phyloP scores from a whole-genome alignment of 2,797 vertebrate genomes.

The Limnodromus scolopaceus region DNA sequence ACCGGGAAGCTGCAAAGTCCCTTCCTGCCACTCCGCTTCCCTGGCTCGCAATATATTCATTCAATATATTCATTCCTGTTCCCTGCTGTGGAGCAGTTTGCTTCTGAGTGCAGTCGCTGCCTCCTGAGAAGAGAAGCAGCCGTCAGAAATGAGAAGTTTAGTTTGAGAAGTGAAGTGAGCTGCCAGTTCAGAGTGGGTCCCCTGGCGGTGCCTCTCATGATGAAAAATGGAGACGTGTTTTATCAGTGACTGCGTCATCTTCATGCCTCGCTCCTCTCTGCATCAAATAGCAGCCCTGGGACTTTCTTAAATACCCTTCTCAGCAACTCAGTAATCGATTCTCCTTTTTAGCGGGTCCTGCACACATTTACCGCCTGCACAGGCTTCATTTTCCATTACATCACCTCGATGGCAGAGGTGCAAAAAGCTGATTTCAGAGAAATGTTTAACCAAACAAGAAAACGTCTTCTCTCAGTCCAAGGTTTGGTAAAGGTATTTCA shows the following conservation, averaged over 20 bases:
- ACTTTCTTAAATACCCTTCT: not conserved
- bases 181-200: not conserved
- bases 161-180: not conserved
- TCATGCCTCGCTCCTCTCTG: not conserved
- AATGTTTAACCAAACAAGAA: not conserved
- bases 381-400: not conserved
- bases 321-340: fast-evolving
- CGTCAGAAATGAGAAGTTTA: not conserved
- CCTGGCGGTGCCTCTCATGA: not conserved
- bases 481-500: not conserved
- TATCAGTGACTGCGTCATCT: not conserved
- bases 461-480: not conserved
- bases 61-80: not conserved
- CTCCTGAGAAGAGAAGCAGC: not conserved
- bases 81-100: not conserved
- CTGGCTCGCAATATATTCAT: not conserved
- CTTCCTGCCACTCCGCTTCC: not conserved
- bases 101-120: not conserved
- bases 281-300: not conserved
- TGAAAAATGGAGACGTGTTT: not conserved
- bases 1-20: not conserved
- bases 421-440: not conserved
- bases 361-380: not conserved
- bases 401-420: not conserved
- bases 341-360: not conserved